These are phyloP conservation scores for Oryctolagus cuniculus DNA, from an alignment of 2,113 vertebrate species.

Conservation along the genomic window DNA sequence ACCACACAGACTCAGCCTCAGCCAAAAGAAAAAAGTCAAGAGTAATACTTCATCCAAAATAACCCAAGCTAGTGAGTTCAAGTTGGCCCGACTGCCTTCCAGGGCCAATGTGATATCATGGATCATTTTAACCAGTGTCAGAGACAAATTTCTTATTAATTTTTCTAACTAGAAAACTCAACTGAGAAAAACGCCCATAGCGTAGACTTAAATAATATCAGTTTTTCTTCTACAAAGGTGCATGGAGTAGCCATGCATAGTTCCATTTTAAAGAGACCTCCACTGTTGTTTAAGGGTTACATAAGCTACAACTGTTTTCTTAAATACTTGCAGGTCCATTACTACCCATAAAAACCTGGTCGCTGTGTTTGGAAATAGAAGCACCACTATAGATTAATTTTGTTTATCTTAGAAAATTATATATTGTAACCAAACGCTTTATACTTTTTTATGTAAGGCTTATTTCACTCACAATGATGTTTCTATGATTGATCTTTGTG, in stretches of 20 bases:
- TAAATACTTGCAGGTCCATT: neutral
- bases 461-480: neutral
- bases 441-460: neutral
- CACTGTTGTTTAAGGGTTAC: neutral
- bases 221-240: neutral
- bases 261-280: neutral
- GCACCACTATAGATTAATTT: neutral
- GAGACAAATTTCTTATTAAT: neutral
- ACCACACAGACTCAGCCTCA: neutral
- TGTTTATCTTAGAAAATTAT: neutral
- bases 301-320: neutral
- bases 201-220: neutral
- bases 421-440: neutral
- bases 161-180: slow-evolving; percentile 46
- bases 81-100: neutral
- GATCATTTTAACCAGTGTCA: neutral
- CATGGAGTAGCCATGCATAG: neutral
- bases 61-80: neutral
- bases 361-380: neutral
- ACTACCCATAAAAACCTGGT: neutral
- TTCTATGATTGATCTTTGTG: neutral
- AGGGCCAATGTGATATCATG: neutral
- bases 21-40: slow-evolving; percentile 26
- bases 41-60: neutral
- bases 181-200: neutral